Evolutionary conservation across 1,140 invertebrate genomes (phyloP), one percentile per base, ranked within the genome.

Genomic region (Rhynchophorus ferrugineus): DNA sequence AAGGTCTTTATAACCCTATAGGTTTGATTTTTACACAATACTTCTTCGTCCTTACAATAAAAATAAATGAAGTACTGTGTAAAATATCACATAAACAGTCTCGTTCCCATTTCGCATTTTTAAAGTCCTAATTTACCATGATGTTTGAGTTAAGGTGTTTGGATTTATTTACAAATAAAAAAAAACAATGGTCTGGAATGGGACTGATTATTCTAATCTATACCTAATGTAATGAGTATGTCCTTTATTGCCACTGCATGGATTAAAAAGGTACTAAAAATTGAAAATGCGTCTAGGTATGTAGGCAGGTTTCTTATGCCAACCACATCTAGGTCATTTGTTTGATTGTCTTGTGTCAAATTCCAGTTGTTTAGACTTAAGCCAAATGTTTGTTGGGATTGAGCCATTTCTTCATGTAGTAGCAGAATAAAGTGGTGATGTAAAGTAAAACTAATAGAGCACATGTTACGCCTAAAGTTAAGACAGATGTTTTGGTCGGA

Each of bases 331-430:
- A n/a, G n/a, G n/a, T n/a, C n/a, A n/a, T n/a, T n/a, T n/a, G n/a
- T n/a, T n/a, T n/a, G n/a, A n/a, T n/a, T n/a, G n/a, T n/a, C n/a
- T n/a, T n/a, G n/a, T n/a, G 18, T 3, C 29, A 19, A 46, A 20
- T 46, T 29, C 33, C n/a, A n/a, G 17, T 50, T 5, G n/a, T 33
- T 21, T 35, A 21, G 13, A 13, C 43, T 52, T 13, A 53, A 34
- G 50, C 50, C n/a, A 53, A 19, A 67, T 85, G 82, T 70, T 91
- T 91, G 49, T 82, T 77, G 14, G 87, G 87, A 58, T 82, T 78
- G 68, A 90, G 76, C 87, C 88, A 92, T 68, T 90, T 90, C 67
- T 87, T 88, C 84, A 90, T 89, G 75, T 88, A 89, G 72, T 91
- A 91, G 69, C 85, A 89, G 75, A 90, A 90, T 56, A 91, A 77